A percentile compares a stretch with the other conserved stretches of the same genome.
phyloP scores from a whole-genome alignment of 2,113 vertebrate species.

The Genyomyrus donnyi region DNA sequence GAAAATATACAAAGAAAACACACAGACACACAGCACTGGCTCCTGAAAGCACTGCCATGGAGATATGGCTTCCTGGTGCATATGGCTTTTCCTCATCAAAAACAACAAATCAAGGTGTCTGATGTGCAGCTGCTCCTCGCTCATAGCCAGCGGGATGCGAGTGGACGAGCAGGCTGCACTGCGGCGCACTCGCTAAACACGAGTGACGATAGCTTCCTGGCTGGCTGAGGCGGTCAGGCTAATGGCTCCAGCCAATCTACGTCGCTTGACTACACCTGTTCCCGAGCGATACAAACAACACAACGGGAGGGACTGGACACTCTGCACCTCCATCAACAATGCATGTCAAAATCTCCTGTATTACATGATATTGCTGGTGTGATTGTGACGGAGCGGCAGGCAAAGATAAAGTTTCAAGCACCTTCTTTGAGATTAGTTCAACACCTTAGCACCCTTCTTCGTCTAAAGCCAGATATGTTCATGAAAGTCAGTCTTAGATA shows the following conservation, averaged over 20 bases:
- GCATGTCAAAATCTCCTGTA: conserved; percentile 26
- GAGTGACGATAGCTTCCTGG: neutral
- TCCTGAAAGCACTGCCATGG: neutral
- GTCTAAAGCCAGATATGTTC: neutral
- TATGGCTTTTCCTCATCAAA: conserved; percentile 13
- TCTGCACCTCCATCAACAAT: conserved; percentile 9
- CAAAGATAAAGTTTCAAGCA: neutral
- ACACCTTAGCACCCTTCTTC: conserved; percentile 22
- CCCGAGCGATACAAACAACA: neutral
- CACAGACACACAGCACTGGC: neutral
- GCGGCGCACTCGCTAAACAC: neutral
- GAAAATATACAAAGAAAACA: neutral
- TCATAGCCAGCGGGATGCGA: neutral
- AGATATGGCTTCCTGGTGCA: conserved; percentile 6
- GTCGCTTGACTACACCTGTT: neutral
- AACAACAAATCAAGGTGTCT: neutral
- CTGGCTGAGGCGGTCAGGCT: neutral
- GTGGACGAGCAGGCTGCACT: neutral
- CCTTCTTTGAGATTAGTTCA: neutral
- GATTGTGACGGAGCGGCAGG: conserved; percentile 41
- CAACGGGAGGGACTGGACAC: neutral
- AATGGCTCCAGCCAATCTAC: neutral
- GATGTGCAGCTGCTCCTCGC: neutral
- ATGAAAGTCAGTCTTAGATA: neutral
- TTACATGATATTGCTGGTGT: conserved; percentile 65